Evolutionary conservation across 2,888 invertebrate genomes (phyloP).

Genomic region (Thymelicus lineola): DNA sequence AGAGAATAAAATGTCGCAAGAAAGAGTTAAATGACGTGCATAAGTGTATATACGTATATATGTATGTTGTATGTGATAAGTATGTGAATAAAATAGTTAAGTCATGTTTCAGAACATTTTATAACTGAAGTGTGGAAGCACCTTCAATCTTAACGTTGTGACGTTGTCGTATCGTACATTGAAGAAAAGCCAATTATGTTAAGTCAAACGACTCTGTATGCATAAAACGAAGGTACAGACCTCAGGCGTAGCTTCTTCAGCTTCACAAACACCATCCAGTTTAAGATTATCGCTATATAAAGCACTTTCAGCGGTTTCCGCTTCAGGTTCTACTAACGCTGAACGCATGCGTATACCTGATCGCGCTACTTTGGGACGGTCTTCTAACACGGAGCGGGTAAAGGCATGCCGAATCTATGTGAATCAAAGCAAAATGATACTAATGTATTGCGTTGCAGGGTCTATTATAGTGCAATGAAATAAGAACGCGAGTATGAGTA

Average conservation of each 20-base stretch:
- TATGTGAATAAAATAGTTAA: too few relatives aligned
- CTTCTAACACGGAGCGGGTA: slow-evolving; percentile 51
- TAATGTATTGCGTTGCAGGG: neutral
- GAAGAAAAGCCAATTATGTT: too few relatives aligned
- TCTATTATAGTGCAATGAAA: neutral
- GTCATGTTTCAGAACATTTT: too few relatives aligned
- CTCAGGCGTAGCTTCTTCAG: slow-evolving; percentile 32
- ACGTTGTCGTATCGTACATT: too few relatives aligned
- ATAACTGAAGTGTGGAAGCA: too few relatives aligned
- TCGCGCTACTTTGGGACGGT: slow-evolving; percentile 50
- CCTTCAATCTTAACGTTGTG: too few relatives aligned
- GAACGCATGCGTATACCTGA: slow-evolving; percentile 60
- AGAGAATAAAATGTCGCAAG: too few relatives aligned
- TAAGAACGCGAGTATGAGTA: too few relatives aligned
- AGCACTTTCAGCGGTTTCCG: slow-evolving; percentile 43
- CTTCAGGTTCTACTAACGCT: slow-evolving; percentile 59
- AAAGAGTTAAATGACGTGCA: too few relatives aligned
- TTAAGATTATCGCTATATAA: neutral
- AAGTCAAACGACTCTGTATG: too few relatives aligned
- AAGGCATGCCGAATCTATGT: slow-evolving; percentile 67
- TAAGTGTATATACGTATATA: too few relatives aligned
- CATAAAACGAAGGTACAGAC: neutral
- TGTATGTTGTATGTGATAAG: too few relatives aligned
- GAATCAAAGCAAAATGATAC: slow-evolving; percentile 46
- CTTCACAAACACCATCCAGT: slow-evolving; percentile 26